phyloP scores from a whole-genome alignment of 53 echinoderm and acorn worm genomes.

The Temnopleurus reevesii region DNA sequence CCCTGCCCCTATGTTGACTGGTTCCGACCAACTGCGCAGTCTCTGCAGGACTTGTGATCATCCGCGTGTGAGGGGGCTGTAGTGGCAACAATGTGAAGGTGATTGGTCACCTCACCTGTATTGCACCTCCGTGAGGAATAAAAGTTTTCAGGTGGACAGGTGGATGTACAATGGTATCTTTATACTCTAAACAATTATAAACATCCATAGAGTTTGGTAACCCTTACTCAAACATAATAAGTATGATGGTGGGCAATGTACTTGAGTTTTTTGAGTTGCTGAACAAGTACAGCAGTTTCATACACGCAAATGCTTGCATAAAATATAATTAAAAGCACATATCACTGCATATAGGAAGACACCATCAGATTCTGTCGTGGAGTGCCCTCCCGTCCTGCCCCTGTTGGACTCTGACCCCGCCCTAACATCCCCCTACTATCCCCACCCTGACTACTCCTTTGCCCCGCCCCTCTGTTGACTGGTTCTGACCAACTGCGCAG shows the following conservation, averaged over 20 bases:
- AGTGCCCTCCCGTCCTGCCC: neutral
- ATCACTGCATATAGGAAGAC: slow-evolving; percentile 47
- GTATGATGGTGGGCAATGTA: too few relatives aligned
- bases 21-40: slow-evolving; percentile 39
- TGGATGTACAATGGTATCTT: too few relatives aligned
- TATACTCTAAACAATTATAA: too few relatives aligned
- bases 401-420: slow-evolving; percentile 25
- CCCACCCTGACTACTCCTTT: slow-evolving; percentile 9
- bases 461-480: slow-evolving; percentile 2
- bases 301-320: too few relatives aligned
- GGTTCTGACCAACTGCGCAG: slow-evolving; percentile 46
- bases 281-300: too few relatives aligned
- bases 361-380: slow-evolving; percentile 26
- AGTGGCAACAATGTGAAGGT: slow-evolving; percentile 2
- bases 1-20: slow-evolving; percentile 7
- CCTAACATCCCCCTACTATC: neutral
- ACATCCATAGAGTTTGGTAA: too few relatives aligned
- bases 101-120: too few relatives aligned
- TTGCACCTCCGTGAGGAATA: too few relatives aligned
- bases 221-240: too few relatives aligned
- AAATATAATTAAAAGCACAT: neutral
- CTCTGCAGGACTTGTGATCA: slow-evolving; percentile 38
- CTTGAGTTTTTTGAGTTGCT: too few relatives aligned
- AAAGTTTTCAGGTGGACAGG: too few relatives aligned
- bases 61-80: slow-evolving; percentile 38